These are phyloP conservation scores for Ophion ellenae DNA, from an alignment of 2,888 invertebrate genomes.

Conservation along the genomic window DNA sequence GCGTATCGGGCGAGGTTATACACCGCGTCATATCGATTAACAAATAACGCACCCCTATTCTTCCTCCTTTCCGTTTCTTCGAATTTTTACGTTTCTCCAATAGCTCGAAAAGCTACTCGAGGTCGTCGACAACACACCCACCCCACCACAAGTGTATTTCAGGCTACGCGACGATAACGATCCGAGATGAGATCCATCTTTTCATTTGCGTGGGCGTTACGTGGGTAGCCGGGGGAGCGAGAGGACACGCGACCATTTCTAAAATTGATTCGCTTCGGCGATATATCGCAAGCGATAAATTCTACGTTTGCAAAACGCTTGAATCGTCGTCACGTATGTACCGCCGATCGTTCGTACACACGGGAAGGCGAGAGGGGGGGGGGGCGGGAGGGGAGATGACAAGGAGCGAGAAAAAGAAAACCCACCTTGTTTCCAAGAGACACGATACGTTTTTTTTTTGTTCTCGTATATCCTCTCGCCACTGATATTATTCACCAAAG, in stretches of 20 bases:
- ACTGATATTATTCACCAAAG: not conserved
- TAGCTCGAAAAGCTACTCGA: constrained; percentile 68
- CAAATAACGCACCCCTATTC: constrained; percentile 43
- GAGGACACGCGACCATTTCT: constrained; percentile 54
- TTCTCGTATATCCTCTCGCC: not conserved
- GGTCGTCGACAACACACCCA: constrained; percentile 72
- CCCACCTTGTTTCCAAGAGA: constrained; percentile 22
- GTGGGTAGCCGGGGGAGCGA: constrained; percentile 12
- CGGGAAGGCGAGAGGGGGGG: not conserved
- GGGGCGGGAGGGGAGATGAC: not conserved
- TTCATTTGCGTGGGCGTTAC: constrained; percentile 31
- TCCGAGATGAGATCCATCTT: constrained; percentile 38
- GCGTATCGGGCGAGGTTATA: not conserved
- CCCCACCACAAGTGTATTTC: constrained; percentile 75
- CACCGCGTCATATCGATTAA: constrained; percentile 52
- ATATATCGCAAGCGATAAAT: not conserved
- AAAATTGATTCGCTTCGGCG: constrained; percentile 51
- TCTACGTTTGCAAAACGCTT: not conserved
- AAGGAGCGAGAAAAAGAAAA: constrained; percentile 14
- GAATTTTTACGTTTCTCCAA: constrained; percentile 31
- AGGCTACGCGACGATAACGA: constrained; percentile 77
- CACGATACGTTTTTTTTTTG: constrained; percentile 4
- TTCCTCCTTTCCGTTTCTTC: constrained; percentile 1
- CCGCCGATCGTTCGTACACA: constrained; percentile 3
- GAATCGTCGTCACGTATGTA: not conserved